Evolutionary conservation across 2,797 vertebrate species (phyloP).

Genomic region (Scarus forsteni): DNA sequence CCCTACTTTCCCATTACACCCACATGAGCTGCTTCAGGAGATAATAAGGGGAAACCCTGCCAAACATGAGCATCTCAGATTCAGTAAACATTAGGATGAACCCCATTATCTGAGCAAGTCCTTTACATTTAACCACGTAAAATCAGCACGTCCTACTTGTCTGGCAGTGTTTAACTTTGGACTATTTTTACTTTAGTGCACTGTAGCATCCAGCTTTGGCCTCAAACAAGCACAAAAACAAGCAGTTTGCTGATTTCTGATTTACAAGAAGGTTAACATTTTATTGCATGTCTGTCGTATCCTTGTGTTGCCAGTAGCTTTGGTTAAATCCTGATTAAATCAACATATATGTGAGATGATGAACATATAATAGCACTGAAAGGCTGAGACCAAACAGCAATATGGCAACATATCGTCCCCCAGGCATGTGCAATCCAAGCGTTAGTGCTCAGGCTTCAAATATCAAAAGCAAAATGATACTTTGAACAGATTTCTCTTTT

Average conservation of each 20-base stretch:
- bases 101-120: not conserved
- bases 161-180: not conserved
- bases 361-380: too few species aligned
- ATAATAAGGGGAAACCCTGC: conserved; percentile 9
- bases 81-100: conserved; percentile 19
- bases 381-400: too few species aligned
- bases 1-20: conserved; percentile 17
- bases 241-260: not conserved
- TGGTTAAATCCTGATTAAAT: too few species aligned
- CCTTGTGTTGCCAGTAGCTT: too few species aligned
- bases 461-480: too few species aligned
- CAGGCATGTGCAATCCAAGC: too few species aligned
- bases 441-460: too few species aligned
- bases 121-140: conserved; percentile 4
- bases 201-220: not conserved
- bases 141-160: not conserved
- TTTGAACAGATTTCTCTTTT: too few species aligned
- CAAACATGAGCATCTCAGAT: conserved; percentile 4
- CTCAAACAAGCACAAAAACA: not conserved
- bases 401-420: too few species aligned
- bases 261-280: too few species aligned
- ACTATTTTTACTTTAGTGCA: not conserved
- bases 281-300: too few species aligned
- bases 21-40: conserved; percentile 5
- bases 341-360: too few species aligned